Base-by-base conservation (phyloP, 1,140 invertebrate genomes). In the Helicoverpa zea region DNA sequence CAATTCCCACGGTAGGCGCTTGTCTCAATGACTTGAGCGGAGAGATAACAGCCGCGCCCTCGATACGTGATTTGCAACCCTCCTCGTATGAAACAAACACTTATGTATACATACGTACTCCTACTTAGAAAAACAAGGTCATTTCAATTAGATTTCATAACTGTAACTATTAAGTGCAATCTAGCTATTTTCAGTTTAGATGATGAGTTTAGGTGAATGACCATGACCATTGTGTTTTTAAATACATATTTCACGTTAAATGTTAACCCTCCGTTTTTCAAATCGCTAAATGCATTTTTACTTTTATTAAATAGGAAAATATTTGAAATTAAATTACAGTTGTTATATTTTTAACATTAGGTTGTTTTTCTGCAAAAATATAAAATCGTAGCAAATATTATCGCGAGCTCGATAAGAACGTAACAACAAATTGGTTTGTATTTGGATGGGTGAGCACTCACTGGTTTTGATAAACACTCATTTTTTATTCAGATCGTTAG, bases 401-500 rank as follows among this genome's bases (percentile, higher is more conserved):
- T 77, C 73, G 75, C 54, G 49, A 52, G 51, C 29, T 14, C 75
- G 68, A 63, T 77, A 64, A 77, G 75, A 66, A 64, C 64, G 75
- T 77, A 77, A 52, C 74, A 49, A 54, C 51, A 66, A 66, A 77
- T 77, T 49, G 61, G 49, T 77, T 77, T 77, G 61, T 56, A 56
- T 64, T 64, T 64, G 75, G 61, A 54, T 66, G 61, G 61, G 59
- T 77, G 49, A 77, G 61, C 75, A 77, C 61, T 77, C 61, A 64
- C 47, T 47, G 61, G 49, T 18, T 66, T 54, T 77, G 75, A 64
- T 64, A 29, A 61, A 64, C 47, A 35, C 75, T 47, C 75, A 77
- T 77, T 77, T 77, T 73, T 77, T 77, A 35, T 56, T 64, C 75
- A 66, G 47, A 29, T 77, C 75, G 61, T 66, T 77, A 64, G 49